Base-by-base conservation (phyloP, 1,140 invertebrate genomes). In the Augochlora pura region DNA sequence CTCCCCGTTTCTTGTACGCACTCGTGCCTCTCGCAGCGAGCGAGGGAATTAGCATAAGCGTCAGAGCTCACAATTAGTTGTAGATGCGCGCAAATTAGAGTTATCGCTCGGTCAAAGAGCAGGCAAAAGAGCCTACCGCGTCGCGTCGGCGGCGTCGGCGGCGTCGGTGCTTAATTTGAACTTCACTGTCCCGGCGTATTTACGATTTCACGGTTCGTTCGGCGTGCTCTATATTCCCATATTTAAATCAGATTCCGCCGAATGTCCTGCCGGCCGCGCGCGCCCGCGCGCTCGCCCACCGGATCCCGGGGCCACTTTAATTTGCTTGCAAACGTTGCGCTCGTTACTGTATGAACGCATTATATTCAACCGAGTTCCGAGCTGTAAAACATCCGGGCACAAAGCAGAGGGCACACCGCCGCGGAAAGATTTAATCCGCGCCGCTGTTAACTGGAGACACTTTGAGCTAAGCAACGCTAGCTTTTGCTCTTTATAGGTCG, bases 191-290 rank as follows among this genome's bases (percentile, higher is more conserved):
- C 39, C 68, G 42, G 42, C 52, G 39, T 62, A 39, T 62, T 70
- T 52, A 54, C 39, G 46, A 77, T 77, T 70, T 70, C 42, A 49
- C 75, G 70, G 67, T 77, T 52, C 46, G 75, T 49, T 70, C 14
- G 42, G 1, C n/a, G 21, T 27, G 9, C 7, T 27, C 21, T n/a
- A 14, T 39, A 49, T 76, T 8, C 23, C 23, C 32, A 65, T n/a
- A 18, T 54, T 67, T 46, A 57, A 54, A 75, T 25, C 66, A 14
- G 42, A 38, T 42, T 69, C 25, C 12, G 42, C 21, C 18, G 62
- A 1, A 27, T 38, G 23, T 8, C 6, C 38, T 27, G 0, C 7
- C 4, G n/a, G 18, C 52, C 21, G 5, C 1, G 52, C 6, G 5
- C 18, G 25, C n/a, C n/a, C n/a, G n/a, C n/a, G n/a, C n/a, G n/a